These are phyloP conservation scores for Uromys caudimaculatus DNA, from an alignment of 2,797 vertebrate species.

Conservation along the genomic window DNA sequence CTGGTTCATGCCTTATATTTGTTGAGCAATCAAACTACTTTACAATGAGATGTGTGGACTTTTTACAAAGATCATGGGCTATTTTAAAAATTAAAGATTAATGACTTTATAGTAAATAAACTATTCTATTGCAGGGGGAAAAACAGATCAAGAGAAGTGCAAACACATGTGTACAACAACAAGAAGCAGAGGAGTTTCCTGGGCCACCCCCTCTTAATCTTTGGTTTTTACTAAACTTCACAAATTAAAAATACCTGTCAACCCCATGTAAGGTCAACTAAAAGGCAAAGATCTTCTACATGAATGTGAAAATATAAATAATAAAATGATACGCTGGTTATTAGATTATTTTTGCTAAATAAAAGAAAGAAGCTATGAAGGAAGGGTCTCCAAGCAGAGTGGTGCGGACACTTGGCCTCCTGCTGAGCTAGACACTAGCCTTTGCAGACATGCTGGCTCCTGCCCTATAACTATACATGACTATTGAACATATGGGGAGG, in stretches of 20 bases:
- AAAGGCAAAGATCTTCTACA: conserved; percentile 65
- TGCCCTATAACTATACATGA: neutral
- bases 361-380: conserved; percentile 23
- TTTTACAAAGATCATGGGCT: conserved; percentile 45
- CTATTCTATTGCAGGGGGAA: neutral
- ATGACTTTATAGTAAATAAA: conserved; percentile 71
- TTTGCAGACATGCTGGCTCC: neutral
- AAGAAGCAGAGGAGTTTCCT: neutral
- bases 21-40: conserved; percentile 29
- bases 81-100: conserved; percentile 54
- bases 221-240: conserved; percentile 53
- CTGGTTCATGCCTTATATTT: conserved; percentile 38
- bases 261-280: conserved; percentile 34
- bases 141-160: conserved; percentile 25
- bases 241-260: neutral
- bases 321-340: neutral
- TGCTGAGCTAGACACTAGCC: neutral
- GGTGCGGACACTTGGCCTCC: neutral
- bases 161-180: neutral
- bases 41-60: conserved; percentile 27
- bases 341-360: conserved; percentile 63
- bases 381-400: neutral
- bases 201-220: neutral
- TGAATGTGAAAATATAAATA: neutral
- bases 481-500: neutral